Conservation (phyloP, 2,797 vertebrate genomes). For the Cichlasoma orientale region DNA sequence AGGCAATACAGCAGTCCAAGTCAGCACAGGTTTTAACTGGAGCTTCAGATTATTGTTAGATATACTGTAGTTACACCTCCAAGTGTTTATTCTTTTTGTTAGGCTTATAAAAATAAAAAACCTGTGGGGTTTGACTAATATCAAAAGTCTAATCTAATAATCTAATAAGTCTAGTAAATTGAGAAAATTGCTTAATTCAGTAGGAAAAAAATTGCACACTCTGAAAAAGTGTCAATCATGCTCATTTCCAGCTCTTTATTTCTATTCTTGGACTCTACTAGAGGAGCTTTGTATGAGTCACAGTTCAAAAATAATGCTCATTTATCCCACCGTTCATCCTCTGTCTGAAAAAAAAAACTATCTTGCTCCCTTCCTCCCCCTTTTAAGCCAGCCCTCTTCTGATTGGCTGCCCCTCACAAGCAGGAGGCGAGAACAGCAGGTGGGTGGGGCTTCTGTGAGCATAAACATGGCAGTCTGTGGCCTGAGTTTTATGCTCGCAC, state of each 20-base stretch:
- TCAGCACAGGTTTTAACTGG: background rate
- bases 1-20: background rate
- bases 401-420: background rate
- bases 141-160: no score
- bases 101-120: no score
- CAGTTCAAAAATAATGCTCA: background rate
- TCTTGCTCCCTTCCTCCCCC: no score
- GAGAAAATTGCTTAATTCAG: background rate
- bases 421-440: background rate
- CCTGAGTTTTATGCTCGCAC: no score
- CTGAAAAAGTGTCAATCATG: no score
- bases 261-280: no score
- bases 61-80: background rate
- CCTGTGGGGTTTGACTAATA: no score
- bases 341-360: background rate
- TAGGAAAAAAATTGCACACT: background rate
- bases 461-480: background rate
- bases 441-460: background rate
- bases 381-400: fast-evolving
- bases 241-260: no score
- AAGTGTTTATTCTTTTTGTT: background rate
- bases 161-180: background rate
- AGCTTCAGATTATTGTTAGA: background rate
- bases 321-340: background rate
- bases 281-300: no score